phyloP scores from a whole-genome alignment of 2,797 vertebrate genomes.

The Psittacula derbiana region DNA sequence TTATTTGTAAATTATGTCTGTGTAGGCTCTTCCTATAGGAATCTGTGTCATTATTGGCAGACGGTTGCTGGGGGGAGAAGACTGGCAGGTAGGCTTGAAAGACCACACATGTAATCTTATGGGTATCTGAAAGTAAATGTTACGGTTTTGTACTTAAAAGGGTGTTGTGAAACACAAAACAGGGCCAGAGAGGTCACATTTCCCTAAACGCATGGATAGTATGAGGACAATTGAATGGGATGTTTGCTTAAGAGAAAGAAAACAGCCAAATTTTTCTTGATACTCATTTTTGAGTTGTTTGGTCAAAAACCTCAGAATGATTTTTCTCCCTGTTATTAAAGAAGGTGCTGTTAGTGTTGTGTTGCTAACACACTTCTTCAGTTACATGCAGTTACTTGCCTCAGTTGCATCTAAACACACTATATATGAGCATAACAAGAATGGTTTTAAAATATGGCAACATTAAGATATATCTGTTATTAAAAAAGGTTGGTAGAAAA shows the following conservation, averaged over 20 bases:
- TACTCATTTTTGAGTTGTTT: background rate
- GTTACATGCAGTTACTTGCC: background rate
- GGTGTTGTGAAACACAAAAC: background rate
- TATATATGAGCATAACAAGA: background rate
- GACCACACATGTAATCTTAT: rapidly evolving
- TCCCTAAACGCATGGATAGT: background rate
- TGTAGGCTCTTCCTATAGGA: background rate
- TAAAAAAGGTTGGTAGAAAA: background rate
- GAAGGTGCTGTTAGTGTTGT: background rate
- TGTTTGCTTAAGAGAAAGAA: background rate
- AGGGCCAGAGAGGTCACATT: background rate
- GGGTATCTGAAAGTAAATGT: background rate
- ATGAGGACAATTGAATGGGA: background rate
- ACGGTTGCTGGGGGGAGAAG: background rate
- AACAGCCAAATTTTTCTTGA: background rate
- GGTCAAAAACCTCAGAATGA: background rate
- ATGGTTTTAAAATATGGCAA: background rate
- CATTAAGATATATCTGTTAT: background rate
- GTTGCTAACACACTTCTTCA: background rate
- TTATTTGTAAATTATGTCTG: background rate
- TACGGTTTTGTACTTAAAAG: background rate
- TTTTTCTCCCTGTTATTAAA: background rate
- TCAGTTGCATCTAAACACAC: background rate
- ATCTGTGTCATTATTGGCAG: background rate
- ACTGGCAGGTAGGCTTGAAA: background rate